Evolutionary conservation across 2,888 invertebrate species (phyloP), one percentile per base, ranked within the genome.

Genomic region (Tillus elongatus): DNA sequence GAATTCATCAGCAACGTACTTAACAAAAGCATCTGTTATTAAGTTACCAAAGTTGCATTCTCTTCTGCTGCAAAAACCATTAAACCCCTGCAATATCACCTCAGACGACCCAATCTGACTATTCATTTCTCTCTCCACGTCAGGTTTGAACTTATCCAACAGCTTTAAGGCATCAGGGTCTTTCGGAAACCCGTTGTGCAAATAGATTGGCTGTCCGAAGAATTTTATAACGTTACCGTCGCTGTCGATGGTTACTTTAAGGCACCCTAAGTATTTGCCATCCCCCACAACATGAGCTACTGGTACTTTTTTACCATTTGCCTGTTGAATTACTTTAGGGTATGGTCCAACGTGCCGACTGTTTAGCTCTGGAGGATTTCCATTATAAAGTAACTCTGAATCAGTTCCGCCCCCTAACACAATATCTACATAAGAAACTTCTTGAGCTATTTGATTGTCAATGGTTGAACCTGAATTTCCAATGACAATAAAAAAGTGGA

Each of bases 361-460:
- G 0, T 62, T 54, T 53, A 84, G 83, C 0, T 85, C 86, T 33
- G 68, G 70, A 0, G 61, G 56, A n/a, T n/a, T n/a, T 1, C 87
- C 90, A 46, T 76, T 82, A 71, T 83, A 92, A 4, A 93, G 68
- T 58, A 93, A 92, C n/a, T n/a, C n/a, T 0, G 91, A 90, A 57
- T 93, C 85, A 0, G 89, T 83, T 57, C 93, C 92, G 0, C 92
- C 92, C 2, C 93, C 93, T 39, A 93, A 79, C 1, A 93, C 88
- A 19, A 90, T 60, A 63, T 92, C 92, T 4, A 92, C 74, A 13
- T 81, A 79, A 9, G 80, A 79, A 2, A 90, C 84, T 45, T 80
- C 69, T 35, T 62, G 61, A 0, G 89, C 92, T 43, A 93, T 86
- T 57, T 75, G 70, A 57, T 78, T 68, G 57, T 93, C 93, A 47